Conservation (phyloP, 92 coral and sea anemone genomes). For the Epizoanthus stellaris region DNA sequence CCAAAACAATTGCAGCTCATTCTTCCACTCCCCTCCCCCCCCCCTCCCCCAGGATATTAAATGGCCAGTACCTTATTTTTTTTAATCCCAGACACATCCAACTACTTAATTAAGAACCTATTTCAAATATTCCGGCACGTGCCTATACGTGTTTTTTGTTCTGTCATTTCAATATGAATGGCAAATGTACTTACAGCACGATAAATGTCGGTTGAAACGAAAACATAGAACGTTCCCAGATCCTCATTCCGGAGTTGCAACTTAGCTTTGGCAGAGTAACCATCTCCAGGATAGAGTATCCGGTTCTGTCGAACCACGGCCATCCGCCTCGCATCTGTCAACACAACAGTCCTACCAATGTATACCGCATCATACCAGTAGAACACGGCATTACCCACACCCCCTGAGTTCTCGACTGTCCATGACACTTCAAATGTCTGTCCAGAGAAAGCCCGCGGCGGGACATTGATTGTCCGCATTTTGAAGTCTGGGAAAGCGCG, state of each 20-base stretch:
- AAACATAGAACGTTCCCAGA: conserved; percentile 73
- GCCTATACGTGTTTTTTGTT: too few relatives aligned
- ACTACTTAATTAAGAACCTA: too few relatives aligned
- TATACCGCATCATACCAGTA: conserved; percentile 71
- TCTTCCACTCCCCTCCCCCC: too few relatives aligned
- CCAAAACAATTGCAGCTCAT: too few relatives aligned
- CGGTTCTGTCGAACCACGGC: conserved; percentile 49
- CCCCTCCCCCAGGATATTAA: too few relatives aligned
- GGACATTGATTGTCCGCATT: conserved; percentile 62
- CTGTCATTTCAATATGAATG: too few relatives aligned
- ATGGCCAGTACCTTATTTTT: too few relatives aligned
- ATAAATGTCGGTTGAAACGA: conserved; percentile 58
- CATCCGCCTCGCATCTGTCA: conserved; percentile 52
- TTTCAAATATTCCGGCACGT: too few relatives aligned
- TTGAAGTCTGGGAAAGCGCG: conserved; percentile 72
- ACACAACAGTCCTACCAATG: conserved; percentile 62
- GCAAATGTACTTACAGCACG: conserved; percentile 18
- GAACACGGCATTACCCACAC: conserved; percentile 52
- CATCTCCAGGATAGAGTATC: conserved; percentile 71
- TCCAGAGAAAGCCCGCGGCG: conserved; percentile 77
- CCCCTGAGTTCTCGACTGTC: conserved; percentile 78
- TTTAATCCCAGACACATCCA: too few relatives aligned
- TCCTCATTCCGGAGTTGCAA: conserved; percentile 61
- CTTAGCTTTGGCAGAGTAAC: conserved; percentile 62
- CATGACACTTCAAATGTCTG: conserved; percentile 79